phyloP scores from a whole-genome alignment of 2,888 invertebrate genomes.

The Lumbricus terrestris region DNA sequence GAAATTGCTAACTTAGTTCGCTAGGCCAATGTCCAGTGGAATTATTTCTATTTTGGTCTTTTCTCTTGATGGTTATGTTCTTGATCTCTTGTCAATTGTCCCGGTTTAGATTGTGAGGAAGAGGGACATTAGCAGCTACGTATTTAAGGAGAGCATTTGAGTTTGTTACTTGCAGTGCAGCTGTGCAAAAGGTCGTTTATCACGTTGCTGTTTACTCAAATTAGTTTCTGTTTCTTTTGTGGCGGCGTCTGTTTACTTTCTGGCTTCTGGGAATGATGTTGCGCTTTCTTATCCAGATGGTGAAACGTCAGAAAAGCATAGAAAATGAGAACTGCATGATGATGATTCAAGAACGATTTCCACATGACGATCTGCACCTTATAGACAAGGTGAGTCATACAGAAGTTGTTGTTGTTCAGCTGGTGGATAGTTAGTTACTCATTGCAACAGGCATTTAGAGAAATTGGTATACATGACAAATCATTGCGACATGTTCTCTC shows the following conservation, averaged over 20 bases:
- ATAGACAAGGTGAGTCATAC: not conserved
- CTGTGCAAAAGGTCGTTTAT: not conserved
- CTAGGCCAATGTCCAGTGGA: not conserved
- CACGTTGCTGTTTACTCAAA: not conserved
- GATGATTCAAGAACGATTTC: conserved; percentile 9
- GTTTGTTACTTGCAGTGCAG: not conserved
- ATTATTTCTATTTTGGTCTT: not conserved
- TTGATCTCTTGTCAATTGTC: not conserved
- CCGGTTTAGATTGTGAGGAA: not conserved
- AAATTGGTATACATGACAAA: not conserved
- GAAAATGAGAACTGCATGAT: not conserved
- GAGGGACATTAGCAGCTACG: not conserved
- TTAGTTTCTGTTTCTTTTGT: not conserved
- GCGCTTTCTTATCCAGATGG: not conserved
- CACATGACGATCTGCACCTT: not conserved
- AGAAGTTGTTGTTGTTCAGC: not conserved
- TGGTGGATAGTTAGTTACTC: no score
- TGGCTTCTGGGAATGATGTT: not conserved
- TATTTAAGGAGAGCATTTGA: not conserved
- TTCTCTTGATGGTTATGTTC: not conserved
- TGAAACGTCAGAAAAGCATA: not conserved
- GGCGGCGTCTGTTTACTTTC: not conserved
- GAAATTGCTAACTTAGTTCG: not conserved
- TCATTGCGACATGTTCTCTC: not conserved
- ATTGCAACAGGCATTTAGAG: not conserved